A percentile compares a stretch with the other conserved stretches of the same genome.
Conservation (phyloP, 2,888 invertebrate genomes). For the Acrobasis consociella region DNA sequence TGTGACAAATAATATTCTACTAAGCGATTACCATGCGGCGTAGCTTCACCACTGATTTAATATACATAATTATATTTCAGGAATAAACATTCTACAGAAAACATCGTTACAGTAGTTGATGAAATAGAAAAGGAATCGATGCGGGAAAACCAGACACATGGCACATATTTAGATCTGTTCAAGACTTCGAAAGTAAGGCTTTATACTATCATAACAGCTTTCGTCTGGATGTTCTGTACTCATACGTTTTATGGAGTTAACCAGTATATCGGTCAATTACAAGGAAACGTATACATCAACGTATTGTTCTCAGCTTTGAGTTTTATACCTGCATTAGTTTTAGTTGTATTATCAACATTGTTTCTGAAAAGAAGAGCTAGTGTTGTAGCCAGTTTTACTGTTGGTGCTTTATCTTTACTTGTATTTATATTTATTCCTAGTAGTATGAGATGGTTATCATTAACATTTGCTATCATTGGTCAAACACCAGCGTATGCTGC, state of each 20-base stretch:
- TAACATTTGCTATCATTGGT: constrained; percentile 87
- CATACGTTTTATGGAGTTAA: constrained; percentile 92
- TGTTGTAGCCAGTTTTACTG: constrained; percentile 54
- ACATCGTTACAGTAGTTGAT: constrained; percentile 47
- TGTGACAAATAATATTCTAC: too few species aligned
- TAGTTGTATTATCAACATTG: constrained; percentile 57
- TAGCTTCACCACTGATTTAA: not conserved
- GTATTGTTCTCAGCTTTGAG: constrained; percentile 86
- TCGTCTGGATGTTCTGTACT: constrained; percentile 90
- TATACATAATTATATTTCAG: constrained; percentile 24
- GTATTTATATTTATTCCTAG: constrained; percentile 63
- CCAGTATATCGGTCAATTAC: constrained; percentile 89
- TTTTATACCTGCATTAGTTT: constrained; percentile 55
- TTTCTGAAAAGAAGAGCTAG: constrained; percentile 60
- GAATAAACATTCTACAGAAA: constrained; percentile 49
- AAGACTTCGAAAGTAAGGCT: constrained; percentile 85
- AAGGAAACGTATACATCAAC: constrained; percentile 90
- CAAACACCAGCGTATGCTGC: constrained; percentile 88
- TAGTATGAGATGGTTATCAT: constrained; percentile 65
- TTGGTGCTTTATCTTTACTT: constrained; percentile 58
- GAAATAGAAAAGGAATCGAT: constrained; percentile 25
- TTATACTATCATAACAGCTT: constrained; percentile 86
- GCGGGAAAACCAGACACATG: constrained; percentile 39
- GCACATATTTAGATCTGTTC: constrained; percentile 83
- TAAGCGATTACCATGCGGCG: too few species aligned